A percentile compares a stretch with the other conserved stretches of the same genome.
Evolutionary conservation across 2,888 invertebrate species (phyloP).

Genomic region (Agriopis leucophaearia): DNA sequence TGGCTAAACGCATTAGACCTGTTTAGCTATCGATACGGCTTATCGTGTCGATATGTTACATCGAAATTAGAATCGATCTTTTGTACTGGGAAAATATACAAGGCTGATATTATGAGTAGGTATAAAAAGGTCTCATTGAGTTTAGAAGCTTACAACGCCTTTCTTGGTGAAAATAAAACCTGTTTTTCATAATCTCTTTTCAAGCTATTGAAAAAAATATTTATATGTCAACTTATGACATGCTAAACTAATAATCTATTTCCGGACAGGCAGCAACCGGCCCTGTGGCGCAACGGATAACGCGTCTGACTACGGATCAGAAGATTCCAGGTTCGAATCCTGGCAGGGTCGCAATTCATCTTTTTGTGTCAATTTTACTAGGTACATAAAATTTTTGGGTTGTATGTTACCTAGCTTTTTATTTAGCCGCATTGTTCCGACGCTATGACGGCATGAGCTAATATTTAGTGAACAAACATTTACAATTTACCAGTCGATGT

Average conservation of each 20-base stretch:
- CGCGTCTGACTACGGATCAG: conserved; percentile 91
- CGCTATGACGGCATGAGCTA: conserved; percentile 66
- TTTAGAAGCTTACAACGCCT: not conserved
- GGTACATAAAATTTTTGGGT: conserved; percentile 45
- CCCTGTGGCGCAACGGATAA: conserved; percentile 90
- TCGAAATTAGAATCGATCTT: conserved; percentile 4
- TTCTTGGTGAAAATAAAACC: too few relatives aligned
- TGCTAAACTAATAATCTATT: conserved; percentile 45
- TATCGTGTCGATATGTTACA: conserved; percentile 4
- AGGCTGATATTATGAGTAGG: not conserved
- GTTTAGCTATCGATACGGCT: conserved; percentile 11
- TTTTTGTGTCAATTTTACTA: conserved; percentile 43
- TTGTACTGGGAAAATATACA: not conserved
- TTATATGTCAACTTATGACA: not conserved
- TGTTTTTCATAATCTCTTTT: too few relatives aligned
- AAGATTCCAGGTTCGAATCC: conserved; percentile 89
- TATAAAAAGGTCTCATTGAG: not conserved
- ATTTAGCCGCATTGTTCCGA: conserved; percentile 69
- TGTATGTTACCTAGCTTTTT: conserved; percentile 54
- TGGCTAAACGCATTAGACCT: conserved; percentile 23
- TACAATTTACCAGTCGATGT: conserved; percentile 51
- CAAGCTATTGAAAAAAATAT: too few relatives aligned
- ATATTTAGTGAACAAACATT: conserved; percentile 73
- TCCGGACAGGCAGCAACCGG: conserved; percentile 50
- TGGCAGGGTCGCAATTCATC: conserved; percentile 83